These are phyloP conservation scores for Abscondita cerata DNA, from an alignment of 2,888 invertebrate genomes.

Conservation along the genomic window DNA sequence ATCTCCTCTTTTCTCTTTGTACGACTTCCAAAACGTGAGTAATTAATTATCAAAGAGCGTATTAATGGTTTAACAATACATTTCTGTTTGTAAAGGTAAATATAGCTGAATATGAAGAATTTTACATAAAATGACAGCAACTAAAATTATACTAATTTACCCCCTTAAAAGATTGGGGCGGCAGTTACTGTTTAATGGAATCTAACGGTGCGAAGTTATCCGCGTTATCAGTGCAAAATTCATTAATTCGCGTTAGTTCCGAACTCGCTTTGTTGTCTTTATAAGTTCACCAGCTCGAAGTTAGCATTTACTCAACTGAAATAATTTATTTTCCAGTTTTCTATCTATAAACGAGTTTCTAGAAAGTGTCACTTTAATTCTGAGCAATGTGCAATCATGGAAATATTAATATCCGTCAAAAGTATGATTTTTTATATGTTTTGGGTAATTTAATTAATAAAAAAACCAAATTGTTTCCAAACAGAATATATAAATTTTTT, in stretches of 20 bases:
- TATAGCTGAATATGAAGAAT: neutral
- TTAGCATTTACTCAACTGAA: constrained; percentile 36
- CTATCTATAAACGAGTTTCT: too few species aligned
- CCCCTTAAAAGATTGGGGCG: constrained; percentile 9
- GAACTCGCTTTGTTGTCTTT: constrained; percentile 28
- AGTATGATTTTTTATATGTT: too few species aligned
- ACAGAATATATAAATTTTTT: too few species aligned
- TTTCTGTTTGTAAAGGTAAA: constrained; percentile 2
- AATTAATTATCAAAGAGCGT: constrained; percentile 21
- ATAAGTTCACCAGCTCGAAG: constrained; percentile 39
- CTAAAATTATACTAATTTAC: constrained; percentile 21
- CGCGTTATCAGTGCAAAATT: constrained; percentile 38
- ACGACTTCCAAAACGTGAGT: constrained; percentile 22
- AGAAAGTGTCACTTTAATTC: too few species aligned
- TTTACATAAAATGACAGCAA: constrained; percentile 9
- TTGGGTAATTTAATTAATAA: too few species aligned
- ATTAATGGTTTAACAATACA: constrained; percentile 7
- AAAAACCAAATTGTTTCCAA: too few species aligned
- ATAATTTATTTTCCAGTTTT: constrained; percentile 33
- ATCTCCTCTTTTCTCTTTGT: constrained; percentile 35
- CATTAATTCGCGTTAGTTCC: constrained; percentile 38
- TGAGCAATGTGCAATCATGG: too few species aligned
- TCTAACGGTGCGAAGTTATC: constrained; percentile 31
- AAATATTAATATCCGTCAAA: too few species aligned
- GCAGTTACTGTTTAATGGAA: constrained; percentile 19